phyloP scores from a whole-genome alignment of 92 coral and sea anemone genomes.

The Virgularia gustaviana region DNA sequence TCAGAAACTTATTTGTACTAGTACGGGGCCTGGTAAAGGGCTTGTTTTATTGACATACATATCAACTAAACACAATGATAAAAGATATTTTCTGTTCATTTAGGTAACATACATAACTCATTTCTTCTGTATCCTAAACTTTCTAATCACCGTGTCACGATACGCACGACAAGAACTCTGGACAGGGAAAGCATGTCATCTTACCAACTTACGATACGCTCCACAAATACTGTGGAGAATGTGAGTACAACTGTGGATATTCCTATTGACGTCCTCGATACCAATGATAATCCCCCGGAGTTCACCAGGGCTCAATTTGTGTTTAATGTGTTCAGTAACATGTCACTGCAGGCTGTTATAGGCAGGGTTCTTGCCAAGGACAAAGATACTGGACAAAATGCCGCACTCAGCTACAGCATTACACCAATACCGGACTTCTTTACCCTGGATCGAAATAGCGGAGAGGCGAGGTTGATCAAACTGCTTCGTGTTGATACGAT shows the following conservation, averaged over 20 bases:
- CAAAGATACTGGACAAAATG: constrained; percentile 8
- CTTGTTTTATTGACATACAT: no score
- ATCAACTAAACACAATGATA: no score
- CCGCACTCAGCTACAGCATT: constrained; percentile 3
- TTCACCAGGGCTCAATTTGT: constrained; percentile 14
- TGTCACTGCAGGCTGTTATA: constrained; percentile 5
- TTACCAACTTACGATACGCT: constrained; percentile 4
- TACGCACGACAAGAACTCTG: neutral
- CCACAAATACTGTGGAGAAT: constrained; percentile 9
- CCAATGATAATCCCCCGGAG: constrained; percentile 35
- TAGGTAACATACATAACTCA: constrained; percentile 5
- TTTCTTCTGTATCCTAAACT: constrained; percentile 21
- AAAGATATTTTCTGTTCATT: no score
- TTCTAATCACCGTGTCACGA: constrained; percentile 19
- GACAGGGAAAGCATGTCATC: constrained; percentile 18
- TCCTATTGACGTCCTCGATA: constrained; percentile 19
- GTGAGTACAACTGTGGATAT: constrained; percentile 7
- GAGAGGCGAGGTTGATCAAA: neutral
- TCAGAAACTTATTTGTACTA: no score
- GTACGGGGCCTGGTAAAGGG: neutral
- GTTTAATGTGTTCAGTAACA: constrained; percentile 23
- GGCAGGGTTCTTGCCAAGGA: constrained; percentile 24
- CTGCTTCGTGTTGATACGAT: neutral
- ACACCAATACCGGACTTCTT: neutral
- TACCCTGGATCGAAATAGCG: neutral